phyloP scores from a whole-genome alignment of 2,113 vertebrate genomes.

The Bubo bubo region DNA sequence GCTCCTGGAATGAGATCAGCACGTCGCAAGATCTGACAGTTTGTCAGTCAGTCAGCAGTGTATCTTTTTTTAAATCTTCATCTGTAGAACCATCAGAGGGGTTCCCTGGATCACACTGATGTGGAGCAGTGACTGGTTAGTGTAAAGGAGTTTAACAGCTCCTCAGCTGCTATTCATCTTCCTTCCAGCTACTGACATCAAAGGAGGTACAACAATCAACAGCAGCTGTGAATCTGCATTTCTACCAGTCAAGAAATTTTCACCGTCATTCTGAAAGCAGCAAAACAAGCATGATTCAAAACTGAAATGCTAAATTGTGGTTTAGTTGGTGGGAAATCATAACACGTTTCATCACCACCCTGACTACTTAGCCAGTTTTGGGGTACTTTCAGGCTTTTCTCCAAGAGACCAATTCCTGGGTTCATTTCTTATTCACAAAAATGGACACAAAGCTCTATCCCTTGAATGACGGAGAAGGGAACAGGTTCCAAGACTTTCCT shows the following conservation, averaged over 20 bases:
- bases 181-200: conserved; percentile 49
- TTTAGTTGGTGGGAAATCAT: conserved; percentile 2
- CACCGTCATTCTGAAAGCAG: conserved; percentile 8
- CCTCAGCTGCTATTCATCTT: conserved; percentile 30
- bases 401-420: neutral
- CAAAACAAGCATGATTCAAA: conserved; percentile 21
- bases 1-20: neutral
- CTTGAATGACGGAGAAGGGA: neutral
- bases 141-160: neutral
- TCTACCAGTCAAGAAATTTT: neutral
- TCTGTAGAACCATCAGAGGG: neutral
- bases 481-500: neutral
- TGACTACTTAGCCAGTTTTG: neutral
- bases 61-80: neutral
- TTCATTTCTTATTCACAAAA: neutral
- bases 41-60: neutral
- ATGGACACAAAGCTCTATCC: neutral
- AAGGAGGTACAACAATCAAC: conserved; percentile 30
- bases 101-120: neutral
- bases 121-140: neutral
- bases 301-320: neutral
- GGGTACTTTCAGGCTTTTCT: neutral
- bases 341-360: neutral
- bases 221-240: conserved; percentile 52
- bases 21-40: neutral